These are phyloP conservation scores for Oenanthe oenanthe DNA, from an alignment of 2,113 vertebrate genomes.

Conservation along the genomic window DNA sequence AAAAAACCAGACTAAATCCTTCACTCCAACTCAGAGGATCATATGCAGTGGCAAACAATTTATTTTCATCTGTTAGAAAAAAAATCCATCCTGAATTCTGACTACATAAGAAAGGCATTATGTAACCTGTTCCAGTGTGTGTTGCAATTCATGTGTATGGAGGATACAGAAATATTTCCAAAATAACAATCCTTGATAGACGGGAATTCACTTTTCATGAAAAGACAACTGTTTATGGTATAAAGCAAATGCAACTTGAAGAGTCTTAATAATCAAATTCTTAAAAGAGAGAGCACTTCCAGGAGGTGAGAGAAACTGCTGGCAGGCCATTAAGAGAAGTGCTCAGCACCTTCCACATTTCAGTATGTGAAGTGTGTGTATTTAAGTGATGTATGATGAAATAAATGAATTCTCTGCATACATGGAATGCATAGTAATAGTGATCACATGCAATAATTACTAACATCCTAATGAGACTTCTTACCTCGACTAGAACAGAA, in stretches of 20 bases:
- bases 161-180: neutral
- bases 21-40: neutral
- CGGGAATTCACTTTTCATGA: neutral
- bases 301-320: neutral
- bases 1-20: neutral
- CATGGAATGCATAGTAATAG: neutral
- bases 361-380: neutral
- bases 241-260: neutral
- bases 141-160: neutral
- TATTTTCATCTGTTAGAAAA: neutral
- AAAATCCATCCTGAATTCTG: neutral
- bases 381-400: neutral
- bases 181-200: neutral
- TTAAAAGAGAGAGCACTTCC: neutral
- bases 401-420: neutral
- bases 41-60: neutral
- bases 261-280: neutral
- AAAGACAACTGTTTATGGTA: neutral
- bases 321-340: neutral
- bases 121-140: fast-evolving
- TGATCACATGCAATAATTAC: neutral
- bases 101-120: neutral
- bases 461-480: neutral
- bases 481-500: neutral
- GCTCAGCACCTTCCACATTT: neutral